Percentiles rank a stretch among this genome's conserved stretches.
phyloP scores from a whole-genome alignment of 2,888 invertebrate species.

The Trichopoda pennipes region DNA sequence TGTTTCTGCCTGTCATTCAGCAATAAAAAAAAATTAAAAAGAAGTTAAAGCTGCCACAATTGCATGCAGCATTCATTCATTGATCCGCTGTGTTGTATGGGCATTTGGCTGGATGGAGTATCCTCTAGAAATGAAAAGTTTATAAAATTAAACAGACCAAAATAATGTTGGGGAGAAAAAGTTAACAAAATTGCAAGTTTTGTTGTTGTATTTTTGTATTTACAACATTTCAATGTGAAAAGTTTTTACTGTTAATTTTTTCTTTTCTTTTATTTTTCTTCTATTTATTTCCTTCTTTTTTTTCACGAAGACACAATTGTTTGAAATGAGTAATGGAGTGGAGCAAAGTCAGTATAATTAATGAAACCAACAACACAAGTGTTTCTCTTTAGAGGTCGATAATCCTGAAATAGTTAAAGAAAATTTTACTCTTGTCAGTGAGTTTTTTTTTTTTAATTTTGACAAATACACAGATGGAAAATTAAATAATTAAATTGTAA shows the following conservation, averaged over 20 bases:
- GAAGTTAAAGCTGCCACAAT: slow-evolving; percentile 28
- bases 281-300: not conserved
- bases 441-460: not conserved
- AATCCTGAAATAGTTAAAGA: slow-evolving; percentile 24
- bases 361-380: slow-evolving; percentile 28
- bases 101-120: slow-evolving; percentile 28
- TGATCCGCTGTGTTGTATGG: slow-evolving; percentile 14
- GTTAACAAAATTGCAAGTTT: slow-evolving; percentile 31
- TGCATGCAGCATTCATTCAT: slow-evolving; percentile 27
- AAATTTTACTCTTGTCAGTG: not conserved
- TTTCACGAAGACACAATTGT: slow-evolving; percentile 29
- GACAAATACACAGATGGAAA: not conserved
- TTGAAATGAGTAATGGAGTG: slow-evolving; percentile 28
- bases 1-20: slow-evolving; percentile 11
- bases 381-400: slow-evolving; percentile 25
- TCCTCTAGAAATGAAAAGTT: slow-evolving; percentile 58
- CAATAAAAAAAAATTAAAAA: not conserved
- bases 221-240: slow-evolving; percentile 64
- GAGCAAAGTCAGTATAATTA: slow-evolving; percentile 23
- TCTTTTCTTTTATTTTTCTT: not conserved
- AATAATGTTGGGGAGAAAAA: slow-evolving; percentile 36
- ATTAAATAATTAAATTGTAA: not conserved
- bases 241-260: slow-evolving; percentile 33
- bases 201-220: slow-evolving; percentile 41
- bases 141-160: slow-evolving; percentile 56